A percentile compares a stretch with the other conserved stretches of the same genome.
Conservation (phyloP, 2,888 invertebrate genomes). For the Noctua pronuba region DNA sequence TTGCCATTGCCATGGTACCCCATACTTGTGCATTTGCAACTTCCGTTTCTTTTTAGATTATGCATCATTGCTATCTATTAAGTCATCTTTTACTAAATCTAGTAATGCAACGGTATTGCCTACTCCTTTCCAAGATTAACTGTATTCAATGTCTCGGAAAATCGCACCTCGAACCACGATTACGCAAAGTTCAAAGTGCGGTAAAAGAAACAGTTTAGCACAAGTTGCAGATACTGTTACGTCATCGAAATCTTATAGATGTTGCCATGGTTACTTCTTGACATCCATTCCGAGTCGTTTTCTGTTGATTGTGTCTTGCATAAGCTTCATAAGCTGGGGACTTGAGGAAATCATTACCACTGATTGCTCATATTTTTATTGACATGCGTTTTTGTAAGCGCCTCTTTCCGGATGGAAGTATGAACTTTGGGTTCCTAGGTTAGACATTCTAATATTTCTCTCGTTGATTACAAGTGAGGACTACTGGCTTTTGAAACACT, state of each 20-base stretch:
- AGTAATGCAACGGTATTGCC: background rate
- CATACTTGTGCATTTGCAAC: background rate
- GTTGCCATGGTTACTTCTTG: slow-evolving; percentile 34
- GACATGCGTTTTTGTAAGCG: slow-evolving; percentile 22
- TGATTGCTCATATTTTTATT: slow-evolving; percentile 43
- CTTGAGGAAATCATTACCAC: slow-evolving; percentile 49
- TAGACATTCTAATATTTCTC: background rate
- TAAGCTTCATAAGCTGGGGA: slow-evolving; percentile 42
- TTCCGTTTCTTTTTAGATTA: background rate
- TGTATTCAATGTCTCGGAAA: slow-evolving; percentile 35
- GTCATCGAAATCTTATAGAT: slow-evolving; percentile 41
- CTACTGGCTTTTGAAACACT: background rate
- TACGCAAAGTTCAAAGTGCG: slow-evolving; percentile 55
- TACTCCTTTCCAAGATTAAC: slow-evolving; percentile 20
- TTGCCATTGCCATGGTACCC: background rate
- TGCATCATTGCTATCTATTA: background rate
- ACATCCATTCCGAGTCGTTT: slow-evolving; percentile 32
- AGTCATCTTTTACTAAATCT: background rate
- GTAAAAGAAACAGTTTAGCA: slow-evolving; percentile 44
- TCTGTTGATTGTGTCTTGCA: slow-evolving; percentile 39
- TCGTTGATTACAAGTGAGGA: background rate
- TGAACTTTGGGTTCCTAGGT: background rate
- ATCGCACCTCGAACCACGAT: slow-evolving; percentile 34
- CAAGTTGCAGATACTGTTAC: slow-evolving; percentile 28
- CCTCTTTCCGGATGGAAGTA: slow-evolving; percentile 26